Conservation (phyloP, 2,797 vertebrate genomes). For the Tokudaia tokunoshimensis region DNA sequence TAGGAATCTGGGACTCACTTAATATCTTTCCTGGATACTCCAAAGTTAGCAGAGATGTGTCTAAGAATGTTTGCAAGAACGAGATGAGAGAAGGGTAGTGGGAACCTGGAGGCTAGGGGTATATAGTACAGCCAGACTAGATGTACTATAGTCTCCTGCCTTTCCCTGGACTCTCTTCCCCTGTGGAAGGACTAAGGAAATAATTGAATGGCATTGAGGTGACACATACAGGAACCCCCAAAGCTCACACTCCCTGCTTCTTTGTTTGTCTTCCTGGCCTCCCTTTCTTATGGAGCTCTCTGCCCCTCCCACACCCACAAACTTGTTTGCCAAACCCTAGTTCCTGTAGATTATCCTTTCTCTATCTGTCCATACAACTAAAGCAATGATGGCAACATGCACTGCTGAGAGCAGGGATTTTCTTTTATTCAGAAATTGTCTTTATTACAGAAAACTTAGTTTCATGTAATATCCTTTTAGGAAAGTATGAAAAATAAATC, state of each 20-base stretch:
- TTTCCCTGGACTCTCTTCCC: neutral
- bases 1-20: neutral
- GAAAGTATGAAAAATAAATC: neutral
- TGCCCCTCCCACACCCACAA: neutral
- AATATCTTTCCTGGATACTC: neutral
- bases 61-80: neutral
- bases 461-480: neutral
- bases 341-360: neutral
- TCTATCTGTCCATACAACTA: neutral
- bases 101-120: neutral
- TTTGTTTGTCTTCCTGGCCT: neutral
- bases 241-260: neutral
- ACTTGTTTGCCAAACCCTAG: neutral
- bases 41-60: neutral
- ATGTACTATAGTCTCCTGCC: neutral
- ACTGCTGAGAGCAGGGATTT: neutral
- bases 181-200: neutral
- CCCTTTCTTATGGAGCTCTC: neutral
- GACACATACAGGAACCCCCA: fast-evolving
- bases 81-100: neutral
- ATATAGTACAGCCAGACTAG: neutral
- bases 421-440: neutral
- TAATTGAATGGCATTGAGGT: neutral
- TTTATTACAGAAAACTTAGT: constrained; percentile 1
- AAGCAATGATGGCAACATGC: neutral